A percentile compares a stretch with the other conserved stretches of the same genome.
phyloP scores from a whole-genome alignment of 2,113 vertebrate genomes.

The Poecilia latipinna region DNA sequence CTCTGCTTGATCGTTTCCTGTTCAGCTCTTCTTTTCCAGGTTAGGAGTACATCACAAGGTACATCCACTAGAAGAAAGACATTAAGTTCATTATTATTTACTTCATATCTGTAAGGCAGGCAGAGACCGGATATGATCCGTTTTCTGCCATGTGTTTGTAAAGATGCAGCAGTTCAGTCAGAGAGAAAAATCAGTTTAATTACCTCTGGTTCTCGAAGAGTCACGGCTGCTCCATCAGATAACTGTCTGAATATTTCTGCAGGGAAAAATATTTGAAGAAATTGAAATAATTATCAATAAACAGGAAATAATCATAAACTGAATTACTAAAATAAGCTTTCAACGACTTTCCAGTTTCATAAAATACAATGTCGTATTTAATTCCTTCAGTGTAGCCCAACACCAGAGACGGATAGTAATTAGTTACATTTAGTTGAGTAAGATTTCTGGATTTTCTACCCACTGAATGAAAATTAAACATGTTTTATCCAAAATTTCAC shows the following conservation, averaged over 20 bases:
- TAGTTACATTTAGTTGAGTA: no score
- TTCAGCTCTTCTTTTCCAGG: background rate
- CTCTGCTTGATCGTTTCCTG: background rate
- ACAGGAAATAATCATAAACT: no score
- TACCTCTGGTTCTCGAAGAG: constrained; percentile 70
- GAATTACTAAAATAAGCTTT: background rate
- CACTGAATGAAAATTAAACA: no score
- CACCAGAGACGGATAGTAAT: no score
- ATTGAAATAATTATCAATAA: background rate
- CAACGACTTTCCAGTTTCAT: no score
- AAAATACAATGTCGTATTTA: background rate
- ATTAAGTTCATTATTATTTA: background rate
- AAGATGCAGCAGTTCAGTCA: background rate
- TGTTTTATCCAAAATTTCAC: no score
- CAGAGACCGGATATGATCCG: background rate
- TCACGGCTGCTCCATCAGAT: constrained; percentile 46
- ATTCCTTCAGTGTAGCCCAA: background rate
- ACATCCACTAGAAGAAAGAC: constrained; percentile 49
- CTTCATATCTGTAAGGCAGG: background rate
- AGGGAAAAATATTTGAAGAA: background rate
- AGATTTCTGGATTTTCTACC: no score
- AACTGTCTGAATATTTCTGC: constrained; percentile 70
- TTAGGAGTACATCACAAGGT: constrained; percentile 62
- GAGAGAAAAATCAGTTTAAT: background rate
- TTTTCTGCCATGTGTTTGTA: background rate